Base-by-base conservation (phyloP, 2,888 invertebrate species). In the Darwinula stevensoni region DNA sequence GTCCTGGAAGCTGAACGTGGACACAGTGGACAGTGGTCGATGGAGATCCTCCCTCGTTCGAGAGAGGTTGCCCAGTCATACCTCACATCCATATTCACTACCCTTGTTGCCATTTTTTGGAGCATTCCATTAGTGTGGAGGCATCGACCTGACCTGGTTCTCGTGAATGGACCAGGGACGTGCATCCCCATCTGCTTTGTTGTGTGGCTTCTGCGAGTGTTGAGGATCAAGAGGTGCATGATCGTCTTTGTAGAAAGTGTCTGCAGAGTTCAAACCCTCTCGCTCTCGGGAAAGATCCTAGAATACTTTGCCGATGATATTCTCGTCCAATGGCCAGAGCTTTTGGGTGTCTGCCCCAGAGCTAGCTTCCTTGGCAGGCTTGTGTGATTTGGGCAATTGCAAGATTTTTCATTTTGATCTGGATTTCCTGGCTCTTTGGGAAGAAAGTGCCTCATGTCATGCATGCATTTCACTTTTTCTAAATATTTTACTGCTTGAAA, bases 141-240 rank as follows among this genome's bases (percentile, higher is more conserved):
- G 31, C 59, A 66, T 41, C 61, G 60, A 38, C 88, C 91, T 2
- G 66, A 80, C 49, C 47, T 86, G 38, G 61, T 84, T 42, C 53
- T 84, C 30, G 82, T 76, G 52, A 88, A 94, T 56, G 94, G 97
- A 0, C 94, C 94, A 28, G 91, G 91, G 4, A 91, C 86, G 4
- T 91, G 94, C 51, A 62, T 97, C 36, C 94, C 94, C 3, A 57
- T 88, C 34, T 84, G 84, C 54, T 41, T 71, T 33, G 60, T 71
- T 33, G 70, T 68, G 12, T 73, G 74, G 46, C 30, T 82, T 1
- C 55, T 71, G 39, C 39, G 48, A 48, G 39, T 43, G 17, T 33
- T 67, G 0, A 67, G 63, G 40, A 44, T 76, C 22, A 49, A 58
- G 17, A 56, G 67, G 40, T 63, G 66, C 35, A 65, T 63, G 45